phyloP scores from a whole-genome alignment of 2,113 vertebrate genomes.

The Megaptera novaeangliae region DNA sequence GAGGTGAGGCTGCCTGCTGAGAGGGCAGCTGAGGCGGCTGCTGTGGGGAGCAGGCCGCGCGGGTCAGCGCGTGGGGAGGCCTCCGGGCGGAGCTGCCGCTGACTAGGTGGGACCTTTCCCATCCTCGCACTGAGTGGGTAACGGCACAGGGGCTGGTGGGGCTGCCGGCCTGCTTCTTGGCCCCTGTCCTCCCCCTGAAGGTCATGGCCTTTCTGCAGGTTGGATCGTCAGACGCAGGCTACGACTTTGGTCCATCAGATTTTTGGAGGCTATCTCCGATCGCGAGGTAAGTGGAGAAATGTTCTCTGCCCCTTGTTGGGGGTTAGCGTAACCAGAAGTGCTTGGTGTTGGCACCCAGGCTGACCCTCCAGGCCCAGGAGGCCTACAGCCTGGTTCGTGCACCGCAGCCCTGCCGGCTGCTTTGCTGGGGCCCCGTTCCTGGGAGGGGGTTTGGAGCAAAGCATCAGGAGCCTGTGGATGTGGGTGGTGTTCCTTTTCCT shows the following conservation, averaged over 20 bases:
- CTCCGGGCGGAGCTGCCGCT: fast-evolving
- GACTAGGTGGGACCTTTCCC: no score
- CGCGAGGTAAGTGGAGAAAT: slow-evolving; percentile 84
- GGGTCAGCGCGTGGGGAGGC: fast-evolving
- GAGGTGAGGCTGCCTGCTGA: fast-evolving
- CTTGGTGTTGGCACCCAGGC: fast-evolving
- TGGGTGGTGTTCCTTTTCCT: fast-evolving
- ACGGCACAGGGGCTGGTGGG: fast-evolving
- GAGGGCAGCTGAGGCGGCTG: fast-evolving
- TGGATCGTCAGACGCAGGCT: slow-evolving; percentile 95
- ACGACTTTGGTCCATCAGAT: slow-evolving; percentile 96
- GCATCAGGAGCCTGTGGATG: fast-evolving
- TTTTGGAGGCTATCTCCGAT: slow-evolving; percentile 96
- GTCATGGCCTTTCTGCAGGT: slow-evolving; percentile 69
- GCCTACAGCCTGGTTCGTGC: not conserved
- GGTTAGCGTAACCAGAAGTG: fast-evolving
- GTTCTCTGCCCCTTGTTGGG: not conserved
- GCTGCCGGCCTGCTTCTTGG: fast-evolving
- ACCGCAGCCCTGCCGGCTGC: fast-evolving
- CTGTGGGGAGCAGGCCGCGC: fast-evolving
- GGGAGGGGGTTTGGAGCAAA: not conserved
- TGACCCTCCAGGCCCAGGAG: fast-evolving
- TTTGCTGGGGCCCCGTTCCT: not conserved
- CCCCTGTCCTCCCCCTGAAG: fast-evolving
- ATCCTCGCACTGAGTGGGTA: fast-evolving